Conservation (phyloP, 2,888 invertebrate species). For the Eupeodes latifasciatus region DNA sequence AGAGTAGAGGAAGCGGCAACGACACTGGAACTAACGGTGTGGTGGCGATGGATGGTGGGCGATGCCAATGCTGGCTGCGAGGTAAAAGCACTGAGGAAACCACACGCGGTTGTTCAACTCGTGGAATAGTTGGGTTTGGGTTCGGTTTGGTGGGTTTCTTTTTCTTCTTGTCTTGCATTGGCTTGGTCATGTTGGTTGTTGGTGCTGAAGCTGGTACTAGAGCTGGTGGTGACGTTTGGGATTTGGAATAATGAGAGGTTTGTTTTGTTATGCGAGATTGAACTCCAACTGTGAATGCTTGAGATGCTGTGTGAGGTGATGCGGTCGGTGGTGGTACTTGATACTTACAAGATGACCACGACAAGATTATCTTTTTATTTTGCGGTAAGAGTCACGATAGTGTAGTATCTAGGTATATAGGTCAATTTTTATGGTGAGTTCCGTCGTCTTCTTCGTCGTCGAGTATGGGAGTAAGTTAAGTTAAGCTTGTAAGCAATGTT, state of each 20-base stretch:
- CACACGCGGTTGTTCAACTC: conserved; percentile 70
- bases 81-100: conserved; percentile 44
- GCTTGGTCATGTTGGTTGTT: conserved; percentile 26
- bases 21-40: conserved; percentile 1
- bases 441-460: not conserved
- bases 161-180: conserved; percentile 32
- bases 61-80: not conserved
- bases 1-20: conserved; percentile 4
- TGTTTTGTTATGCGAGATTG: conserved; percentile 53
- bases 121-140: conserved; percentile 30
- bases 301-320: not conserved
- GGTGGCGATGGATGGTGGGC: too few species aligned
- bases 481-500: conserved; percentile 27
- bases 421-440: conserved; percentile 53
- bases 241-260: conserved; percentile 24
- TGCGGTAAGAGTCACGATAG: conserved; percentile 62
- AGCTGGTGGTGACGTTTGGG: not conserved
- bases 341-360: conserved; percentile 73
- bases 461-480: not conserved
- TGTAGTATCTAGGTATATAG: conserved; percentile 58
- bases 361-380: conserved; percentile 67
- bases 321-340: conserved; percentile 57
- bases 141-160: conserved; percentile 27
- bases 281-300: conserved; percentile 51
- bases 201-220: not conserved